These are phyloP conservation scores for Toxotes lorentzi DNA, from an alignment of 2,797 vertebrate species.

Conservation along the genomic window DNA sequence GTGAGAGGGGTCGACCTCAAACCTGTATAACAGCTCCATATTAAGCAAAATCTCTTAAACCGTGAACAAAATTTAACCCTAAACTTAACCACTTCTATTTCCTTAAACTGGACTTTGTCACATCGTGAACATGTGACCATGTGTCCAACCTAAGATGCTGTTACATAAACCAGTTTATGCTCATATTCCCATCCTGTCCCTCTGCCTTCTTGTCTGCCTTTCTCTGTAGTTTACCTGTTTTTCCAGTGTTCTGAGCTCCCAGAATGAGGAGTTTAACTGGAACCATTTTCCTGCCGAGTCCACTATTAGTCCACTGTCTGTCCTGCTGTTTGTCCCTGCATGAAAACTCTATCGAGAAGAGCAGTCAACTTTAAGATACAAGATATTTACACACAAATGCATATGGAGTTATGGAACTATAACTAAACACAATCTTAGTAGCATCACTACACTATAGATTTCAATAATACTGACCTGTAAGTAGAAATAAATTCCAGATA, in stretches of 20 bases:
- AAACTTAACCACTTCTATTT: slow-evolving; percentile 24
- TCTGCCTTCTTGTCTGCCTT: too few species aligned
- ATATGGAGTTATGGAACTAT: not conserved
- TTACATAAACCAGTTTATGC: slow-evolving; percentile 1
- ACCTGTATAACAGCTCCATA: slow-evolving; percentile 25
- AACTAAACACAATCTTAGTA: not conserved
- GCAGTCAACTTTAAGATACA: not conserved
- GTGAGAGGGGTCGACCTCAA: not conserved
- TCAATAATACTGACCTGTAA: slow-evolving; percentile 38
- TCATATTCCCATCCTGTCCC: not conserved
- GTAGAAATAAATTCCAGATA: slow-evolving; percentile 34
- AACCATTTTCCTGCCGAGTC: slow-evolving; percentile 54
- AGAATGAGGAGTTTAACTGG: slow-evolving; percentile 77
- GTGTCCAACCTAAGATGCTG: rapidly evolving
- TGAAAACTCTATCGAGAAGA: slow-evolving; percentile 28
- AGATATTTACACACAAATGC: not conserved
- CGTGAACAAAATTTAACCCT: slow-evolving; percentile 2
- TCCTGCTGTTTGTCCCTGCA: not conserved
- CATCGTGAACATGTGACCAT: not conserved
- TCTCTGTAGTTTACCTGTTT: slow-evolving; percentile 67
- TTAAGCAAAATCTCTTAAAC: slow-evolving; percentile 31
- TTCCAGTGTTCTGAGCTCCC: slow-evolving; percentile 75
- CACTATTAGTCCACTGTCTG: not conserved
- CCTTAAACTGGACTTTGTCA: not conserved
- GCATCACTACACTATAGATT: not conserved